Percentiles rank a stretch among this genome's conserved stretches.
phyloP scores from a whole-genome alignment of 2,888 invertebrate genomes.

The Drosophila koepferae region DNA sequence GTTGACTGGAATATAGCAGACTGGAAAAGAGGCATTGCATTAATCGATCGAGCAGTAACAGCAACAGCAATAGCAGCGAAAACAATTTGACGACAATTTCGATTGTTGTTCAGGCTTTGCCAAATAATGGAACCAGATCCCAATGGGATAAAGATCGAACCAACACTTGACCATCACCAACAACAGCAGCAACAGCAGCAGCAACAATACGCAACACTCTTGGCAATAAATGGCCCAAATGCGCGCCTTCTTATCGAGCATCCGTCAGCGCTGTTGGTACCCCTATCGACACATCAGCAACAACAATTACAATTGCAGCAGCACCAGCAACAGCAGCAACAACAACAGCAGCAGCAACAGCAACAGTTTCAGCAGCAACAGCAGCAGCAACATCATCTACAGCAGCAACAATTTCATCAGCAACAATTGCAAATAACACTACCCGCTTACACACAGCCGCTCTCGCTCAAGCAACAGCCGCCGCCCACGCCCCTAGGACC shows the following conservation, averaged over 20 bases:
- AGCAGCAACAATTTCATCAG: conserved; percentile 77
- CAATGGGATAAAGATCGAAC: conserved; percentile 85
- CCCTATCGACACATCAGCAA: conserved; percentile 79
- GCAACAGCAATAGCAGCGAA: conserved; percentile 19
- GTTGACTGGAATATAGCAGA: conserved; percentile 45
- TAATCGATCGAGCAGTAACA: conserved; percentile 21
- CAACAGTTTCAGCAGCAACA: conserved; percentile 70
- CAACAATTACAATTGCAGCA: conserved; percentile 74
- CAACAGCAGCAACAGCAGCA: conserved; percentile 78
- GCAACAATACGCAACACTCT: conserved; percentile 83
- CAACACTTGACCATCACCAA: conserved; percentile 84
- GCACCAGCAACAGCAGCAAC: conserved; percentile 71
- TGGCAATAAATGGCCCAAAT: conserved; percentile 84
- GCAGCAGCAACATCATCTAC: conserved; percentile 60
- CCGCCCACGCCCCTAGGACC: conserved; percentile 67
- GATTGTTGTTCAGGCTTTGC: conserved; percentile 77
- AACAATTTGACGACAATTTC: conserved; percentile 73
- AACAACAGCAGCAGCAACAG: conserved; percentile 67
- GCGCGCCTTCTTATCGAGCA: conserved; percentile 84
- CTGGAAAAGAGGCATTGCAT: conserved; percentile 1
- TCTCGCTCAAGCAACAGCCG: conserved; percentile 76
- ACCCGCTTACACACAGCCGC: conserved; percentile 77
- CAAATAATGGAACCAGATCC: conserved; percentile 85
- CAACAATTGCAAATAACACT: conserved; percentile 76
- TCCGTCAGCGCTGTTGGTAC: conserved; percentile 83